Base-by-base conservation (phyloP, 2,797 vertebrate species). In the Telmatherina bonti region DNA sequence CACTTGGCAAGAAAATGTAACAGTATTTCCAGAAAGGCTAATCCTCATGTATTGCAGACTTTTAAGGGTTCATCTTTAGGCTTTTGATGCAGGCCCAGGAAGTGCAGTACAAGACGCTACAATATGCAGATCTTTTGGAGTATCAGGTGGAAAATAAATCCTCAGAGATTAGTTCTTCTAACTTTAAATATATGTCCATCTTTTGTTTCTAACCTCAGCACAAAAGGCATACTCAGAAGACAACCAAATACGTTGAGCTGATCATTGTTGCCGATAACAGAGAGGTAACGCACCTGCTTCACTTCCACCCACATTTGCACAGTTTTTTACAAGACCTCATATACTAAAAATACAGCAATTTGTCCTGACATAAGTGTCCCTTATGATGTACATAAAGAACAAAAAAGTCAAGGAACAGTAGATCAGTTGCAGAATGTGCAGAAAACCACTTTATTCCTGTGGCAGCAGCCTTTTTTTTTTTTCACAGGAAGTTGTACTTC, bases 251-350 rank as follows among this genome's bases (percentile, higher is more conserved):
- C 0, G 97, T 99, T 31, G 97, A 99, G 91, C 95, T 99, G 73
- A 96, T 99, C 85, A 98, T 99, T 2, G 97, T 99, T 18, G 98
- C 97, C 18, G 98, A 99, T 88, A 99, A 99, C 93, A 94, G 97
- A 67, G 97, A 99, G 97, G 98, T 99, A 95, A 94, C 81, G 43
- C 71, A 51, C 47, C 62, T 38, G 30, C 24, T 36, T 52, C 22
- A 5, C 52, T 52, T 63, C 35, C 54, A 26, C 76, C 76, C 16
- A 73, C 60, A 62, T 49, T 49, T 76, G 68, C 22, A 24, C 22
- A 54, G 5, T 54, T 38, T 77, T 70, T 79, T 30, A 30, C 60
- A 58, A n/a, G 15, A 36, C 22, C 27, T 33, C 41, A 69, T 65
- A 62, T 33, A 31, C 31, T 69, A 58, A 72, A 73, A 76, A 35